A percentile compares a stretch with the other conserved stretches of the same genome.
Conservation (phyloP, 1,140 invertebrate species). For the Anadara kagoshimensis region DNA sequence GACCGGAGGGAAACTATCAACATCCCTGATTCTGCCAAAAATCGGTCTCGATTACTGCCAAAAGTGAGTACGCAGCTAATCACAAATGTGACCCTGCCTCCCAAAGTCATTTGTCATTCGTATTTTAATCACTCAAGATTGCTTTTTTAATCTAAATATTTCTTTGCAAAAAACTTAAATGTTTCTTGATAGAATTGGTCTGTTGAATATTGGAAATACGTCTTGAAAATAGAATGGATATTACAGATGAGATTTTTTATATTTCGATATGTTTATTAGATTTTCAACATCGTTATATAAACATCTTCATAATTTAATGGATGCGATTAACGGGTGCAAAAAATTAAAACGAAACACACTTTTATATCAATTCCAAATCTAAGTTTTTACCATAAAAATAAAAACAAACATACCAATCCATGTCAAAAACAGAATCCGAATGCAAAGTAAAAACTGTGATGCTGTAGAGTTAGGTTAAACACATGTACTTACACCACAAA, state of each 20-base stretch:
- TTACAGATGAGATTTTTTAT: no score
- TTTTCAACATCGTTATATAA: slow-evolving; percentile 17
- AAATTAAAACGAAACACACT: no score
- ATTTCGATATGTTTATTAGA: not conserved
- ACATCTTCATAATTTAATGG: no score
- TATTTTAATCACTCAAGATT: slow-evolving; percentile 30
- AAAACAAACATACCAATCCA: no score
- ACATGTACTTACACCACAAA: no score
- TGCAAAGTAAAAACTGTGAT: no score
- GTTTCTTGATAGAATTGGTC: slow-evolving; percentile 15
- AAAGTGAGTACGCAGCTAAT: slow-evolving; percentile 22
- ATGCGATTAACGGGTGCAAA: no score
- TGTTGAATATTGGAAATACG: slow-evolving; percentile 15
- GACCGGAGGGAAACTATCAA: slow-evolving; percentile 34
- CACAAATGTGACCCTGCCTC: slow-evolving; percentile 27
- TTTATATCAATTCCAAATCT: no score
- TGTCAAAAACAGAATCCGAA: no score
- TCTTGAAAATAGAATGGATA: not conserved
- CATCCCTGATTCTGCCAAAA: slow-evolving; percentile 33
- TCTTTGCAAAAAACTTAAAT: not conserved
- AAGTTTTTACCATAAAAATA: no score
- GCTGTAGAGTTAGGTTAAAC: no score
- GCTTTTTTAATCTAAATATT: slow-evolving; percentile 24
- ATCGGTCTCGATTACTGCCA: slow-evolving; percentile 20
- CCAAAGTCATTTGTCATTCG: slow-evolving; percentile 35